Conservation (phyloP, 2,113 vertebrate genomes). For the Pollimyrus isidori region DNA sequence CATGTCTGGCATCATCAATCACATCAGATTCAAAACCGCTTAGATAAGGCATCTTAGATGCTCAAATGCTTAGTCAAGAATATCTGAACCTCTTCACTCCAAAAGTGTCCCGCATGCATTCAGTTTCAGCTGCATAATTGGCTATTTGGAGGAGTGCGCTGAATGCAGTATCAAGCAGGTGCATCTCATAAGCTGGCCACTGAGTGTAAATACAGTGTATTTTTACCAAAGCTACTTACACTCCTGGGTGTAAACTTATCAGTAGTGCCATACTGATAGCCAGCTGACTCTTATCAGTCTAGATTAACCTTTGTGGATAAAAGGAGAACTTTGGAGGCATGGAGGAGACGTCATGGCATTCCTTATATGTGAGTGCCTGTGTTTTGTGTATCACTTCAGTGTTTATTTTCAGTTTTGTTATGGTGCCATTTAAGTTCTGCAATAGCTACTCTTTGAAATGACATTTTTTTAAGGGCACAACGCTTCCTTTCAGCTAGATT, state of each 20-base stretch:
- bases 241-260: neutral
- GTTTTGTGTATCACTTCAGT: neutral
- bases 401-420: neutral
- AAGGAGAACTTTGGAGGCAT: neutral
- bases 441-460: neutral
- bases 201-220: neutral
- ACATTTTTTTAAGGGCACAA: neutral
- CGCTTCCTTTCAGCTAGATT: neutral
- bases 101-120: neutral
- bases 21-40: neutral
- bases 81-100: neutral
- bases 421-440: neutral
- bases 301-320: neutral
- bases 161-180: neutral
- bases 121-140: neutral
- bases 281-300: neutral
- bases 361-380: neutral
- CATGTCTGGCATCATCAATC: neutral
- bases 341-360: neutral
- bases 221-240: neutral
- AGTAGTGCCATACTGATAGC: neutral
- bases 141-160: neutral
- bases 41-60: neutral
- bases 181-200: neutral
- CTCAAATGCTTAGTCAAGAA: neutral